phyloP scores from a whole-genome alignment of 2,113 vertebrate genomes.

The Microcebus griseorufus region DNA sequence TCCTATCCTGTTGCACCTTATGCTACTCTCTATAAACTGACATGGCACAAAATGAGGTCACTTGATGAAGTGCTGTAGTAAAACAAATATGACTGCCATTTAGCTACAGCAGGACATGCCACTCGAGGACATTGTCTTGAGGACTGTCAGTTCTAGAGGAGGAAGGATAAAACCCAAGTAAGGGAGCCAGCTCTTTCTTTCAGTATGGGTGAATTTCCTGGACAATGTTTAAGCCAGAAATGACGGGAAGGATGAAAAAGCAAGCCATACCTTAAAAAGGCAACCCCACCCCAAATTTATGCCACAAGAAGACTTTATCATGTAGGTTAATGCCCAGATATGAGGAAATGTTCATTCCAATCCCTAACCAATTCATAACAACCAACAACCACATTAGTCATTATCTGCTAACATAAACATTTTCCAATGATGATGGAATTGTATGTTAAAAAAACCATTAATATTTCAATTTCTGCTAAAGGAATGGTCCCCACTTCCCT shows the following conservation, averaged over 20 bases:
- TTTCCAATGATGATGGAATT: background rate
- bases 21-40: background rate
- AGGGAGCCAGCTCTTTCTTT: constrained; percentile 22
- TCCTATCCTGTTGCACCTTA: background rate
- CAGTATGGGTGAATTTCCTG: constrained; percentile 35
- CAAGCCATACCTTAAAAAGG: background rate
- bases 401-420: background rate
- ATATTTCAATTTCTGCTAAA: background rate
- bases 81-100: background rate
- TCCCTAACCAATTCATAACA: background rate
- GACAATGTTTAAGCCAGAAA: constrained; percentile 10
- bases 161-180: background rate
- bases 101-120: background rate
- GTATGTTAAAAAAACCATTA: background rate
- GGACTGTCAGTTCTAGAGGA: constrained; percentile 22
- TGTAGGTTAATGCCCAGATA: background rate
- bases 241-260: constrained; percentile 11
- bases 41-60: background rate
- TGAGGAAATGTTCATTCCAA: background rate
- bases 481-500: background rate
- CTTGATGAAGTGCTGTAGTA: background rate
- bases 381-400: background rate
- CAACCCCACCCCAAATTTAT: background rate
- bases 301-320: background rate
- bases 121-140: background rate